These are phyloP conservation scores for Bovichtus variegatus DNA, from an alignment of 2,797 vertebrate species.

Conservation along the genomic window DNA sequence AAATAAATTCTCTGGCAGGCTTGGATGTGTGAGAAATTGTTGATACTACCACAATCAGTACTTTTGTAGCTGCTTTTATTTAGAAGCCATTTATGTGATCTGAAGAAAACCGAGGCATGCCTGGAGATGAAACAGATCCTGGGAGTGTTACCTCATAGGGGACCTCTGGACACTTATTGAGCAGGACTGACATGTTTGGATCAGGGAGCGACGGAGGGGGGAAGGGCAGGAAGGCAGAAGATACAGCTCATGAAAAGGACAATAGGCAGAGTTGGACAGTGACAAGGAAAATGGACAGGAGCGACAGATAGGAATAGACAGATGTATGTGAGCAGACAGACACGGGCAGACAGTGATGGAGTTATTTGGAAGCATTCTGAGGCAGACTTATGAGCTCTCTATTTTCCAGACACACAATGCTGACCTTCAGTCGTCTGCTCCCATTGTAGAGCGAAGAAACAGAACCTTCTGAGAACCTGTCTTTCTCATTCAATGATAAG, in stretches of 20 bases:
- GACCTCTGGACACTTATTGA: constrained; percentile 67
- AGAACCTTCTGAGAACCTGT: constrained; percentile 59
- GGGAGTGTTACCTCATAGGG: constrained; percentile 63
- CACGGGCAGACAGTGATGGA: constrained; percentile 56
- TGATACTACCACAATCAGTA: constrained; percentile 63
- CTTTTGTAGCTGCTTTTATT: constrained; percentile 69
- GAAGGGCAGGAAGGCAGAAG: constrained; percentile 25
- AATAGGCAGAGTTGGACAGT: constrained; percentile 47
- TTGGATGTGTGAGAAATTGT: constrained; percentile 65
- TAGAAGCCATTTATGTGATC: constrained; percentile 59
- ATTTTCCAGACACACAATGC: constrained; percentile 63
- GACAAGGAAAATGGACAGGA: constrained; percentile 40
- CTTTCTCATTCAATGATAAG: constrained; percentile 73
- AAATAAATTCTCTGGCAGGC: constrained; percentile 76
- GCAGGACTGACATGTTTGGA: constrained; percentile 60
- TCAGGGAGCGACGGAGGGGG: constrained; percentile 26
- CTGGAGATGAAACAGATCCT: constrained; percentile 66
- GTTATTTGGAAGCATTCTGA: constrained; percentile 48
- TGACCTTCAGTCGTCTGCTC: constrained; percentile 66
- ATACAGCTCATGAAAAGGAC: constrained; percentile 39
- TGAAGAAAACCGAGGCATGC: constrained; percentile 49
- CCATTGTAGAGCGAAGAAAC: constrained; percentile 59
- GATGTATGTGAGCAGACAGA: constrained; percentile 44
- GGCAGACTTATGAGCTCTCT: constrained; percentile 47
- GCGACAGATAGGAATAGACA: constrained; percentile 56